Percentiles rank a stretch among this genome's conserved stretches.
phyloP scores from a whole-genome alignment of 2,888 invertebrate species.

The Antheraea yamamai region DNA sequence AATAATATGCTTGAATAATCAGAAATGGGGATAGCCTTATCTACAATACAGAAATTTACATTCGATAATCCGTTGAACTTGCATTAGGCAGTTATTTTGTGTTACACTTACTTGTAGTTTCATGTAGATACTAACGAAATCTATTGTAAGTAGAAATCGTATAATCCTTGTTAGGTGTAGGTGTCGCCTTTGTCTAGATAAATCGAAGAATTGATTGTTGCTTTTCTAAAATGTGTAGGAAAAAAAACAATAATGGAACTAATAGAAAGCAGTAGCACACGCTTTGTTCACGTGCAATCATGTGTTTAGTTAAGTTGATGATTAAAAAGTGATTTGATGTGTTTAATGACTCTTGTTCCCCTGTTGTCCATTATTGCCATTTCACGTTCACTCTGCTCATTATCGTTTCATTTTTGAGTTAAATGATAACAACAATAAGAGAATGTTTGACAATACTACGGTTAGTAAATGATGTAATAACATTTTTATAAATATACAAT shows the following conservation, averaged over 20 bases:
- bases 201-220: slow-evolving; percentile 44
- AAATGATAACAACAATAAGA: not conserved
- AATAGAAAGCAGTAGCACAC: slow-evolving; percentile 53
- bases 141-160: not conserved
- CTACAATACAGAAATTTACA: too few relatives aligned
- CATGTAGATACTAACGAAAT: not conserved
- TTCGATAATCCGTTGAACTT: not conserved
- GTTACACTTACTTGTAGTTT: not conserved
- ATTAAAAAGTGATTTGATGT: slow-evolving; percentile 41
- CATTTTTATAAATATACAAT: not conserved
- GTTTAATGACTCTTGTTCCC: slow-evolving; percentile 31
- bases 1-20: not conserved
- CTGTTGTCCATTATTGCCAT: not conserved
- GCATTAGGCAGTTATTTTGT: not conserved
- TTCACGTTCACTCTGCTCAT: slow-evolving; percentile 25
- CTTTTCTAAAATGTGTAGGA: slow-evolving; percentile 24
- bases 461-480: not conserved
- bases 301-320: slow-evolving; percentile 26
- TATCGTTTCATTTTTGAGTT: not conserved
- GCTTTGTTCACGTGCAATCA: slow-evolving; percentile 46
- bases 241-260: slow-evolving; percentile 43
- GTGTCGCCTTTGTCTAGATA: slow-evolving; percentile 45
- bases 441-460: not conserved
- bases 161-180: slow-evolving; percentile 39
- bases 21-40: not conserved